Evolutionary conservation across 1,140 invertebrate genomes (phyloP), one percentile per base, ranked within the genome.

Genomic region (Euura saliciscinereae): DNA sequence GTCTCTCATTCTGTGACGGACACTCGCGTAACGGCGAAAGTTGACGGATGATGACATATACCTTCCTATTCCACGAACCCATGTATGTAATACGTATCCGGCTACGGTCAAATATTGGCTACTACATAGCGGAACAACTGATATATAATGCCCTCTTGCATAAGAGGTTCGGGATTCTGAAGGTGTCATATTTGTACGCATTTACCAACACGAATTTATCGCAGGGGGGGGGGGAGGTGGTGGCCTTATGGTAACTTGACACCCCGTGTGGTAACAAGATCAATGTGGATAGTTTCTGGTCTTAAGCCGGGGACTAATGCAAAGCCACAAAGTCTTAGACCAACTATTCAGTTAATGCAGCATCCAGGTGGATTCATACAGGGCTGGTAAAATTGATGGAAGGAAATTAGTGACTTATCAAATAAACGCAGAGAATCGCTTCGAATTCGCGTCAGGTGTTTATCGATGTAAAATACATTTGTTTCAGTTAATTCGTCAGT

Each of bases 221-320:
- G 51, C 13, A 2, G 13, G 10, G 28, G 28, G 28, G 28, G 28
- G 3, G 5, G 13, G n/a, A n/a, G n/a, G n/a, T n/a, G n/a, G 5
- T 59, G 10, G 51, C 8, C 51, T n/a, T 11, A n/a, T 11, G 51
- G 51, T 59, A 59, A 59, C 51, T 59, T 59, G 51, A 59, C 51
- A n/a, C 51, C 6, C 10, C 51, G 51, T 59, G 51, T 59, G 51
- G 51, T 8, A 59, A 6, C 51, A 59, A 28, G 51, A 59, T 59
- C 13, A 59, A 59, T 59, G 51, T 8, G 51, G 51, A n/a, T 59
- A 59, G 51, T 59, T 59, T 59, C 51, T 59, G 51, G 51, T n/a
- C 51, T 8, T 8, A 2, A 59, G 51, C 10, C 13, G 5, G 51
- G 3, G 13, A 59, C 51, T n/a, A 8, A n/a, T 59, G 51, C 51